These are phyloP conservation scores for Aplocera efformata DNA, from an alignment of 2,888 invertebrate genomes.

Conservation along the genomic window DNA sequence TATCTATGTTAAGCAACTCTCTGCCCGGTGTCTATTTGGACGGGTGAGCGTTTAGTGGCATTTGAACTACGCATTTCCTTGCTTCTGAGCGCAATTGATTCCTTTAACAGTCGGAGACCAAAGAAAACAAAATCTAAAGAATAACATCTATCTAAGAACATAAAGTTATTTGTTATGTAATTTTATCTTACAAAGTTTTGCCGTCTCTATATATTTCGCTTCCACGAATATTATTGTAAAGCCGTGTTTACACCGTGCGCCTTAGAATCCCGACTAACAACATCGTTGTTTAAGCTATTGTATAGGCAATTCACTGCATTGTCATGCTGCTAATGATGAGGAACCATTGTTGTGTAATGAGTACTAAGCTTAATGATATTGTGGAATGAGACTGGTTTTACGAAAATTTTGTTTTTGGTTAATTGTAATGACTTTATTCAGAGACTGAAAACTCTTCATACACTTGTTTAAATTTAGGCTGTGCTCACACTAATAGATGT, in stretches of 20 bases:
- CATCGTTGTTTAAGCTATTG: constrained; percentile 42
- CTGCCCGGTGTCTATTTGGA: too few species aligned
- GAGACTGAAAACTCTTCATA: too few species aligned
- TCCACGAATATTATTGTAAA: constrained; percentile 38
- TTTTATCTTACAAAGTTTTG: neutral
- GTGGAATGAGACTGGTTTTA: neutral
- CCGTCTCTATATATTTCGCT: constrained; percentile 11
- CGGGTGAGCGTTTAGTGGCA: too few species aligned
- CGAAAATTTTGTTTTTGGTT: neutral
- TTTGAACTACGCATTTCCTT: too few species aligned
- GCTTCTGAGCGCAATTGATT: too few species aligned
- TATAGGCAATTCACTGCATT: constrained; percentile 39
- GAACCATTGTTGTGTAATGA: constrained; percentile 22
- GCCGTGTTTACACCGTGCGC: constrained; percentile 57
- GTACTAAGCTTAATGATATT: constrained; percentile 12
- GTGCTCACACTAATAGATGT: too few species aligned
- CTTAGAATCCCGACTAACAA: constrained; percentile 53
- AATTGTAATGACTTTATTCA: neutral
- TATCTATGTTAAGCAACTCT: too few species aligned
- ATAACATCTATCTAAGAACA: too few species aligned
- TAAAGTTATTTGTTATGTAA: too few species aligned
- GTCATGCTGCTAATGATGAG: constrained; percentile 36
- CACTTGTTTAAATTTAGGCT: too few species aligned
- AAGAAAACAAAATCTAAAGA: too few species aligned
- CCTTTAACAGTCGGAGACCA: too few species aligned